Evolutionary conservation across 2,797 vertebrate genomes (phyloP), one percentile per base, ranked within the genome.

Genomic region (Neosilurus hyrtlii): DNA sequence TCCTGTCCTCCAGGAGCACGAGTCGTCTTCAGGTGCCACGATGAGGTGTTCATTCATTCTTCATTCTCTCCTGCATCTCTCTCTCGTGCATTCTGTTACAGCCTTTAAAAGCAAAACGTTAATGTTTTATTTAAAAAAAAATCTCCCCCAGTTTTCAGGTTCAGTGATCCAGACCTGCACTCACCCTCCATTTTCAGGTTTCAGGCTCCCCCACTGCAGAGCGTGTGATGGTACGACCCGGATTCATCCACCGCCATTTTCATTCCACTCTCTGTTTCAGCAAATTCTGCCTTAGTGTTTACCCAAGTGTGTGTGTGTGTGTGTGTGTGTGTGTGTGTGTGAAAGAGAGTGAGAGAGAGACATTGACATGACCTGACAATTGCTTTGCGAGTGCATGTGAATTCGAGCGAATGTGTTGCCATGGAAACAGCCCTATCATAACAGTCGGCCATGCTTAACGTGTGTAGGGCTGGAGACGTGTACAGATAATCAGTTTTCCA

Each of bases 261-360:
- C 81, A 70, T 59, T 59, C 71, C 76, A 35, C 61, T n/a, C n/a
- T 80, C 70, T 71, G 35, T 79, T 84, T 84, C 66, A 80, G 80
- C 43, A 67, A 62, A 26, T 18, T 66, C 1, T 80, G 80, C 30
- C 24, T 67, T 4, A 22, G 52, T 56, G 73, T 74, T 56, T 81
- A 51, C 18, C 49, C 37, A 3, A 9, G 67, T 77, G 72, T 77
- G 54, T 56, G 24, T 76, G 68, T 67, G 71, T 57, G 52, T 75
- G 59, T 75, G 61, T 86, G 62, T 83, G 81, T 81, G 16, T 85
- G 56, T 70, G 72, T 66, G 52, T 62, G 73, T 20, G 62, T 3
- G 37, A 43, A 6, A 43, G 37, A 43, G 37, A 43, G 37, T 3
- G 37, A 43, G 57, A 9, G 24, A 43, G 24, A 35, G 68, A 73